These are phyloP conservation scores for Synanthedon tipuliformis DNA, from an alignment of 2,888 invertebrate species.

Conservation along the genomic window DNA sequence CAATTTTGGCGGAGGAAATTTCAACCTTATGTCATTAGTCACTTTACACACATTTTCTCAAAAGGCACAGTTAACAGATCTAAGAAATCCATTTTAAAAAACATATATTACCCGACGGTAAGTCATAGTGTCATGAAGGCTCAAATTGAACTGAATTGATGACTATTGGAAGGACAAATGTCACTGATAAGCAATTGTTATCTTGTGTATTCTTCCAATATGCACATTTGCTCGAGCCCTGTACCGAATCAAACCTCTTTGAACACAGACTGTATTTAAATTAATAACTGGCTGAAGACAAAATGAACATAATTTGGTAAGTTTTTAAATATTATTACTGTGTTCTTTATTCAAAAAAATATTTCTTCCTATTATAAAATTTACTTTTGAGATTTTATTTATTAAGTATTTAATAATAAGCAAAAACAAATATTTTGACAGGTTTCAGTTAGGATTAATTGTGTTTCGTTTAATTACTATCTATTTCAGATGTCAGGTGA, in stretches of 20 bases:
- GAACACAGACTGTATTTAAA: not conserved
- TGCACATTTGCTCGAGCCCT: conserved; percentile 16
- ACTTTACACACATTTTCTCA: not conserved
- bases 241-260: conserved; percentile 11
- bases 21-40: not conserved
- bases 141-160: conserved; percentile 49
- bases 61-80: not conserved
- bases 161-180: conserved; percentile 35
- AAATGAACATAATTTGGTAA: too few species aligned
- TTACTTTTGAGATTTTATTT: too few species aligned
- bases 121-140: conserved; percentile 52
- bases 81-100: not conserved
- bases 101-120: conserved; percentile 46
- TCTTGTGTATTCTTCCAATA: conserved; percentile 37
- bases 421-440: too few species aligned
- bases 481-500: not conserved
- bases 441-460: too few species aligned
- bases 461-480: too few species aligned
- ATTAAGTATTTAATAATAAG: too few species aligned
- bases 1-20: not conserved
- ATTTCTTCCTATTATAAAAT: too few species aligned
- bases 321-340: too few species aligned
- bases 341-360: too few species aligned
- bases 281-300: too few species aligned
- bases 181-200: conserved; percentile 52